Base-by-base conservation (phyloP, 2,797 vertebrate genomes). In the Choloepus didactylus region DNA sequence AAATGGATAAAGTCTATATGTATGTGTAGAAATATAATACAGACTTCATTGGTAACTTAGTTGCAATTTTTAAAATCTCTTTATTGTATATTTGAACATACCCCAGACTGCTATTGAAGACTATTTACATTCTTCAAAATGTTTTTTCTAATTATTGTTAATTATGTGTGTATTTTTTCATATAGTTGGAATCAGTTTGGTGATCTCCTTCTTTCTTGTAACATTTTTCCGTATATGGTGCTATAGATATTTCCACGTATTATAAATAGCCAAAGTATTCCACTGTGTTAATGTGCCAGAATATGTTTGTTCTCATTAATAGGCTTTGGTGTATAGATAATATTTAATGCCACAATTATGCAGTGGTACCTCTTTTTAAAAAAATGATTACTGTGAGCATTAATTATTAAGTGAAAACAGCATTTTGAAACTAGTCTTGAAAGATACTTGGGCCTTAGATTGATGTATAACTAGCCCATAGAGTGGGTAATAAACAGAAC, bases 401-500 rank as follows among this genome's bases (percentile, higher is more conserved):
- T 25, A 72, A 84, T 79, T 93, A 85, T 81, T 25, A 75, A 64
- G 49, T 25, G 25, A 85, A 93, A 88, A n/a, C 10, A 83, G 38
- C 21, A 41, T 35, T 35, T 66, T 31, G 72, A 77, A 89, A 72
- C 41, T 79, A 10, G 90, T 82, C 51, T 87, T 94, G 51, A 91
- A 87, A 87, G 66, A 87, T 64, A 82, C n/a, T 62, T 91, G 10
- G 31, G 56, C 2, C 41, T 93, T 59, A 29, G 29, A 67, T 3
- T 70, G n/a, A 67, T 81, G 7, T 16, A 90, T 87, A 89, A 88
- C 54, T 76, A 81, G 15, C 46, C 21, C 21, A 83, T 41, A 79
- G 5, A 92, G 82, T 91, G 49, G 29, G 15, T 29, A 88, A 91
- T 77, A 91, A 82, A 90, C 41, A 75, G 44, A 88, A 72, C 51